These are phyloP conservation scores for Botrylloides violaceus DNA, from an alignment of 23 tunicate genomes.

Conservation along the genomic window DNA sequence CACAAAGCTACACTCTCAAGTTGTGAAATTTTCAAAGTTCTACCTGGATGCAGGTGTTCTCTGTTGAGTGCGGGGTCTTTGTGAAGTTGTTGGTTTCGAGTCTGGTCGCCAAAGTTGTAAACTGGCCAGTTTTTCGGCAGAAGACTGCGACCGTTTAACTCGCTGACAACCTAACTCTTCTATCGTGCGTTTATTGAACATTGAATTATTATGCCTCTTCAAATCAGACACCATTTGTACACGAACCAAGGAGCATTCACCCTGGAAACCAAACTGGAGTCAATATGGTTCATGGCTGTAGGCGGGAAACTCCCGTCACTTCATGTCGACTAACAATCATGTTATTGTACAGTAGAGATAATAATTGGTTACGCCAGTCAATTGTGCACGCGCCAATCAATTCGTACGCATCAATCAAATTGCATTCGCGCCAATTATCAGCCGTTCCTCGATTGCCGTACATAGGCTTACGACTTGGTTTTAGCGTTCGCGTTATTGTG, in stretches of 20 bases:
- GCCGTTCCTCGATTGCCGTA: too few relatives aligned
- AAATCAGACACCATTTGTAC: constrained; percentile 41
- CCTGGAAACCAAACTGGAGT: constrained; percentile 28
- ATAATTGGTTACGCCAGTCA: too few relatives aligned
- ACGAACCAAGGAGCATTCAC: constrained; percentile 52
- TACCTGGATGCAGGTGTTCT: neutral
- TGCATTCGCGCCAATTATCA: too few relatives aligned
- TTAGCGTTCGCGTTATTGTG: too few relatives aligned
- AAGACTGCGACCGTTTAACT: neutral
- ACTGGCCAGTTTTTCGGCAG: constrained; percentile 18
- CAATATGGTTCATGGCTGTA: too few relatives aligned
- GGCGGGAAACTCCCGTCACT: too few relatives aligned
- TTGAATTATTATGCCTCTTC: constrained; percentile 14
- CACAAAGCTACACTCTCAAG: too few relatives aligned
- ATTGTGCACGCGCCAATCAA: too few relatives aligned
- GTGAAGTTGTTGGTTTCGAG: neutral
- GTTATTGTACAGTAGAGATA: too few relatives aligned
- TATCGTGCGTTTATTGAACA: constrained; percentile 31
- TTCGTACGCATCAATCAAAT: too few relatives aligned
- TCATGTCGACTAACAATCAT: too few relatives aligned
- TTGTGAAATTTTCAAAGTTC: neutral
- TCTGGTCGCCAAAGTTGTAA: constrained; percentile 29
- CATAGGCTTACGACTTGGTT: too few relatives aligned
- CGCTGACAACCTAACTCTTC: constrained; percentile 32
- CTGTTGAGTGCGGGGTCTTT: neutral